These are phyloP conservation scores for Ectemnius cavifrons DNA, from an alignment of 2,888 invertebrate genomes.

Conservation along the genomic window DNA sequence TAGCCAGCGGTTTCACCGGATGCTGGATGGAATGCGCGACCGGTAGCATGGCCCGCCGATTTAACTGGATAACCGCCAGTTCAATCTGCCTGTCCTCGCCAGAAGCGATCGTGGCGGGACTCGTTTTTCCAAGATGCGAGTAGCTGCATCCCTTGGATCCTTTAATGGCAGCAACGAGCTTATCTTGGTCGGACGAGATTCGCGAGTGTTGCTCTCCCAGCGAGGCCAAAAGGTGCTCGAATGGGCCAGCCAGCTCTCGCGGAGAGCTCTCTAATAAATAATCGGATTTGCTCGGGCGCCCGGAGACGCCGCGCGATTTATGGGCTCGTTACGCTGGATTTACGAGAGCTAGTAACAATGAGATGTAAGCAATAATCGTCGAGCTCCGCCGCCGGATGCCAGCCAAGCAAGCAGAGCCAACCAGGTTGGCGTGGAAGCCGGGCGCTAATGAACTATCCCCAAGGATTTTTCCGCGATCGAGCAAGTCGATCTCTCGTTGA, in stretches of 20 bases:
- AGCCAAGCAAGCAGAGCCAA: background rate
- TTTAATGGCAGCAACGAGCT: too few relatives aligned
- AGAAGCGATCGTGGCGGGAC: too few relatives aligned
- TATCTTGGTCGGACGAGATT: too few relatives aligned
- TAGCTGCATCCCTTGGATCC: too few relatives aligned
- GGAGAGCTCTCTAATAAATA: conserved; percentile 54
- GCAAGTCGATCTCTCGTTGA: conserved; percentile 46
- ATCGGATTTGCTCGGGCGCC: conserved; percentile 43
- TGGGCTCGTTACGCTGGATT: conserved; percentile 50
- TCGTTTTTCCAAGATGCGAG: too few relatives aligned
- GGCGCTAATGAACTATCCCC: too few relatives aligned
- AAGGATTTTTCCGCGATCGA: conserved; percentile 1
- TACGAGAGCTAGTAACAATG: conserved; percentile 57
- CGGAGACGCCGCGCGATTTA: conserved; percentile 42
- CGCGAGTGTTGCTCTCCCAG: too few relatives aligned
- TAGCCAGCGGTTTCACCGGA: conserved; percentile 19
- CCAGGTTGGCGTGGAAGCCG: too few relatives aligned
- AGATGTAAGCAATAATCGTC: conserved; percentile 42
- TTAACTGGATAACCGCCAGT: too few relatives aligned
- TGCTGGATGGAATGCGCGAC: background rate
- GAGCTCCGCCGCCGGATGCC: conserved; percentile 22
- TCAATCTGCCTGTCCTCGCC: too few relatives aligned
- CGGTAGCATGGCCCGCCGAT: too few relatives aligned
- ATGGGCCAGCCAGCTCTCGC: conserved; percentile 21
- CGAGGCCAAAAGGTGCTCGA: too few relatives aligned